Conservation (phyloP, 2,797 vertebrate genomes). For the Hirundo rustica region DNA sequence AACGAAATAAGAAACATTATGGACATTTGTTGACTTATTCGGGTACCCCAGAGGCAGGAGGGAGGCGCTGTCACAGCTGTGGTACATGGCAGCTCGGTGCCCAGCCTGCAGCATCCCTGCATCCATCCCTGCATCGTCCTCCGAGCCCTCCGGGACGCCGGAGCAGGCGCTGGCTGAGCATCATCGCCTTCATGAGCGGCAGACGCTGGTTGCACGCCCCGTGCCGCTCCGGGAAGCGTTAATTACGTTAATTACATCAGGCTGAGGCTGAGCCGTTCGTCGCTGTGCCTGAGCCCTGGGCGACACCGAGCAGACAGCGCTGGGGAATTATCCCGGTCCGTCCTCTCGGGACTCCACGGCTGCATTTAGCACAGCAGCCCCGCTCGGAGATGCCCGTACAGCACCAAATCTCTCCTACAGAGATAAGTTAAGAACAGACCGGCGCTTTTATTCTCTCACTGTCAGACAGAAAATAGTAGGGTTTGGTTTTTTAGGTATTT, state of each 20-base stretch:
- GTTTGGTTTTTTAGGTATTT: no score
- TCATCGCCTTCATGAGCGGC: neutral
- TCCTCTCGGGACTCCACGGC: neutral
- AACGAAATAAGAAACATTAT: neutral
- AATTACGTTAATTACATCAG: neutral
- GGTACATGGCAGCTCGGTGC: neutral
- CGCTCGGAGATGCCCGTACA: neutral
- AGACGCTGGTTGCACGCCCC: neutral
- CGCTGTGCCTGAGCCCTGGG: neutral
- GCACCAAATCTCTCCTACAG: neutral
- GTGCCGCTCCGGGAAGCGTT: neutral
- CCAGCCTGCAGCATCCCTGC: neutral
- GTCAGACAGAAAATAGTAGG: no score
- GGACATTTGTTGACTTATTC: neutral
- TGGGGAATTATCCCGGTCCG: accelerated
- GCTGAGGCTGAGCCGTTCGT: neutral
- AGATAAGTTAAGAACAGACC: neutral
- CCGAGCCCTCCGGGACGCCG: neutral
- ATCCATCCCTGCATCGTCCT: neutral
- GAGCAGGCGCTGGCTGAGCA: neutral
- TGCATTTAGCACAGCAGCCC: neutral
- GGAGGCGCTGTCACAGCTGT: neutral
- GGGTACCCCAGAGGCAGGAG: accelerated
- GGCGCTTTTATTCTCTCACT: accelerated
- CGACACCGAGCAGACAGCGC: neutral